These are phyloP conservation scores for Cyanocitta stelleri DNA, from an alignment of 2,113 vertebrate species.

Conservation along the genomic window DNA sequence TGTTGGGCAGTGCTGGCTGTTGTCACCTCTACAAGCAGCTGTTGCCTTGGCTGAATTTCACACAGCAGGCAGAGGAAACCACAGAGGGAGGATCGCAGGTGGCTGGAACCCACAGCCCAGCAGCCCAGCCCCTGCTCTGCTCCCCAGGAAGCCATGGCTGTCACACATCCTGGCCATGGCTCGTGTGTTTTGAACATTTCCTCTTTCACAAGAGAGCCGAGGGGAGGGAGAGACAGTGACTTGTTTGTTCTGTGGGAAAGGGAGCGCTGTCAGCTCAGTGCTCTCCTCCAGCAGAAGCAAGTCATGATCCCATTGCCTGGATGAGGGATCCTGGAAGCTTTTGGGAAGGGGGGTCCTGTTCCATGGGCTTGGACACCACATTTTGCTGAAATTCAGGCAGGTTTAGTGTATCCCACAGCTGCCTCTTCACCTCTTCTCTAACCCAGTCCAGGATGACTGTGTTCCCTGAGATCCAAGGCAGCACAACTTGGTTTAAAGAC, in stretches of 20 bases:
- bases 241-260: neutral
- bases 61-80: neutral
- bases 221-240: neutral
- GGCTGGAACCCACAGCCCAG: neutral
- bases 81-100: neutral
- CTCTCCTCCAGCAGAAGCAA: neutral
- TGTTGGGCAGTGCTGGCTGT: neutral
- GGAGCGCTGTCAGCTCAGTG: neutral
- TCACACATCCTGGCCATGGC: neutral
- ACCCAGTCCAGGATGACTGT: neutral
- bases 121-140: neutral
- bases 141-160: neutral
- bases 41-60: neutral
- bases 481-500: neutral
- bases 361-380: neutral
- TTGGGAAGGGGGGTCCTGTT: neutral
- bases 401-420: neutral
- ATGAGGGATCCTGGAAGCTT: neutral
- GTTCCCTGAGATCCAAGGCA: neutral
- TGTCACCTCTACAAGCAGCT: neutral
- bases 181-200: neutral
- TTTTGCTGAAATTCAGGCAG: neutral
- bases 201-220: neutral
- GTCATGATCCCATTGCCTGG: fast-evolving
- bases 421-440: neutral